Base-by-base conservation (phyloP, 1,140 invertebrate species). In the Lutraria rhynchaena region DNA sequence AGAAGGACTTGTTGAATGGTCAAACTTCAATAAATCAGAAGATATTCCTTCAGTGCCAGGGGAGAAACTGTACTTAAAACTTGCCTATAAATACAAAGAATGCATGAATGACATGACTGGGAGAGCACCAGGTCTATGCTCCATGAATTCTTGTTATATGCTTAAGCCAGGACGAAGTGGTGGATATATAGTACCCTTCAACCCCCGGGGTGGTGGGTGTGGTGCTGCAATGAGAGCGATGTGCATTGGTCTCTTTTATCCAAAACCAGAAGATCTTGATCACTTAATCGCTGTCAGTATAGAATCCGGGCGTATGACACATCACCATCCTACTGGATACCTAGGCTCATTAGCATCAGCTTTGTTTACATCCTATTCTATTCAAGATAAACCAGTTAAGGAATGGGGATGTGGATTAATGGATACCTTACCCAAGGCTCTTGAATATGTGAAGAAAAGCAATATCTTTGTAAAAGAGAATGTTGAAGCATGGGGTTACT, bases 171-270 rank as follows among this genome's bases (percentile, higher is more conserved):
- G 11, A 9, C 7, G 22, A 15, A 3, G 9, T n/a, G 27, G 31
- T 53, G 60, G 60, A 9, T 63, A 51, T 27, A 37, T 24, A 1
- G 46, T 63, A 19, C 58, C 57, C 0, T 76, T 76, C 55, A 80
- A 82, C 71, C 53, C 51, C 19, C 63, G 89, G 31, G 89, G 89
- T 44, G 89, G 88, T 70, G 91, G 90, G 11, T 92, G 91, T 87
- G 91, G 91, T 27, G 92, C 88, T 67, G 91, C 92, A 0, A 92
- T 92, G 91, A 88, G 92, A 77, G 81, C 92, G 13, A 92, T 90
- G 89, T 92, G 91, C 80, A 92, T 92, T 76, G 92, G 92, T 11
- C 85, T 92, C 19, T 61, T 88, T 19, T 92, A 89, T 83, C 86
- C 89, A 44, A 57, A 67, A 49, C 71, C 84, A n/a, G 82, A 85